Conservation (phyloP, 1,140 invertebrate species). For the Zaprionus nigranus region DNA sequence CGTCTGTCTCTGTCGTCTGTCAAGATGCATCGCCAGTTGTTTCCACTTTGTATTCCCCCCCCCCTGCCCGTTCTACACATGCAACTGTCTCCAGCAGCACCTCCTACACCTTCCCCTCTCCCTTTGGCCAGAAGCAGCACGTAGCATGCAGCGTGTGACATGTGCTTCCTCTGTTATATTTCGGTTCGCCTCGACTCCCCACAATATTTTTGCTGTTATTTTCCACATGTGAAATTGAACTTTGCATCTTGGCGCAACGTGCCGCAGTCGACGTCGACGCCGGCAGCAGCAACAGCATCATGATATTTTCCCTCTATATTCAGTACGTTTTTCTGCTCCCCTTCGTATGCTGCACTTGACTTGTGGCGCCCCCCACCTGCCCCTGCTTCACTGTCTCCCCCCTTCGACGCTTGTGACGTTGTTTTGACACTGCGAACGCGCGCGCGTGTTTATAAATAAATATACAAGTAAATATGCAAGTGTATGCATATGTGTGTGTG, state of each 20-base stretch:
- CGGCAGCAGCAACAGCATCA: constrained; percentile 32
- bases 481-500: constrained; percentile 8
- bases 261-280: constrained; percentile 13
- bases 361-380: constrained; percentile 58
- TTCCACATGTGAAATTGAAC: constrained; percentile 81
- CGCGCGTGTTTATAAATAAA: constrained; percentile 80
- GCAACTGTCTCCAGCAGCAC: constrained; percentile 7
- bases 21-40: constrained; percentile 63
- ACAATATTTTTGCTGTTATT: constrained; percentile 66
- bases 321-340: constrained; percentile 2
- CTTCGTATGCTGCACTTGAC: constrained; percentile 65
- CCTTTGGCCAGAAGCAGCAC: constrained; percentile 53
- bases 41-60: constrained; percentile 41
- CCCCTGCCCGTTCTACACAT: background rate
- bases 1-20: constrained; percentile 59
- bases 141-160: constrained; percentile 64
- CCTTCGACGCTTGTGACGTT: constrained; percentile 62
- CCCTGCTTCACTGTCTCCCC: constrained; percentile 12
- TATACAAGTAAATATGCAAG: constrained; percentile 27
- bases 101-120: background rate
- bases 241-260: constrained; percentile 77
- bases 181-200: constrained; percentile 44
- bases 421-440: constrained; percentile 78
- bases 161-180: constrained; percentile 80
- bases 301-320: constrained; percentile 16